A percentile compares a stretch with the other conserved stretches of the same genome.
Conservation (phyloP, 2,113 vertebrate species). For the Pseudonaja textilis region DNA sequence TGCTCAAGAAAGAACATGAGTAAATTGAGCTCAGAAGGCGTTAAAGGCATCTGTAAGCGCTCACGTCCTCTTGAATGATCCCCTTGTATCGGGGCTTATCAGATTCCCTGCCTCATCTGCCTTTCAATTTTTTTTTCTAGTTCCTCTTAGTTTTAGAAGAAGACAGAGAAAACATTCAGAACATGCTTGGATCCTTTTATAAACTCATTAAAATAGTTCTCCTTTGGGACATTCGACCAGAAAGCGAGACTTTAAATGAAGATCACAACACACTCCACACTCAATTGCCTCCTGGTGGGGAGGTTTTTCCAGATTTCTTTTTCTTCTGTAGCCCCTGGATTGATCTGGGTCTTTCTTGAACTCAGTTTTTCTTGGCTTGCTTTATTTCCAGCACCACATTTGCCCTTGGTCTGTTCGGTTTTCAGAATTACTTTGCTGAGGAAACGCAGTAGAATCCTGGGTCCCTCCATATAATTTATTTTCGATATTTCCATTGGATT, state of each 20-base stretch:
- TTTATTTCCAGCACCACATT: background rate
- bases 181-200: background rate
- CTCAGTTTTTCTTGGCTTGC: background rate
- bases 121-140: background rate
- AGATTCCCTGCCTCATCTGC: background rate
- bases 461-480: background rate
- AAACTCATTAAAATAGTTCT: background rate
- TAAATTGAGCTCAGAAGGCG: background rate
- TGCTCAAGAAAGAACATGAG: background rate
- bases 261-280: background rate
- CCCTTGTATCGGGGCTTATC: background rate
- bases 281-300: background rate
- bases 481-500: background rate
- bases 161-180: background rate
- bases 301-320: background rate
- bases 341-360: background rate
- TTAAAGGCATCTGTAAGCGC: background rate
- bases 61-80: background rate
- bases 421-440: background rate
- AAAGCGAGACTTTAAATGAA: background rate
- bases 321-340: background rate
- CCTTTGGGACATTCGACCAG: background rate
- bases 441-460: background rate
- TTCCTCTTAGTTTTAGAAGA: background rate
- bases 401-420: background rate